These are phyloP conservation scores for Deilephila elpenor DNA, from an alignment of 2,888 invertebrate genomes.

Conservation along the genomic window DNA sequence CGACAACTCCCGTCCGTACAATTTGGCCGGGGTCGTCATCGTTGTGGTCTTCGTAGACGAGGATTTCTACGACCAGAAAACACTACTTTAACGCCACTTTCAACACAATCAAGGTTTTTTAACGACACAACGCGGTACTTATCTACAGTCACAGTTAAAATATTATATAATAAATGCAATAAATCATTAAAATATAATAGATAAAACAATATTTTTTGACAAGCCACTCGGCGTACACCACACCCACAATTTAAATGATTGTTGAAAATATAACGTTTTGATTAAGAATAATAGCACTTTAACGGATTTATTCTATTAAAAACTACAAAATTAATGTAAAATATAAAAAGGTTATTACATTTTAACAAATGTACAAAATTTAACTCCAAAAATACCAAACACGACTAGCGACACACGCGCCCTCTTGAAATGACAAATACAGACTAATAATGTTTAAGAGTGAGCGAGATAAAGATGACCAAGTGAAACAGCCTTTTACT, in stretches of 20 bases:
- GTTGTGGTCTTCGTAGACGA: slow-evolving; percentile 94
- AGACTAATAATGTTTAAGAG: slow-evolving; percentile 62
- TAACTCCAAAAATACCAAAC: slow-evolving; percentile 39
- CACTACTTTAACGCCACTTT: slow-evolving; percentile 48
- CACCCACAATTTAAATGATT: slow-evolving; percentile 70
- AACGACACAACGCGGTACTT: not conserved
- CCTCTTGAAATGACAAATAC: slow-evolving; percentile 66
- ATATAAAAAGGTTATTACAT: slow-evolving; percentile 51
- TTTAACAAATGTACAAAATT: slow-evolving; percentile 42
- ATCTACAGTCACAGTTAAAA: slow-evolving; percentile 36
- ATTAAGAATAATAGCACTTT: not conserved
- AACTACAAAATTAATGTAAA: slow-evolving; percentile 9
- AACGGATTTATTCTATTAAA: slow-evolving; percentile 18
- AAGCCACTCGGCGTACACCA: slow-evolving; percentile 68
- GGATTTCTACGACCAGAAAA: slow-evolving; percentile 89
- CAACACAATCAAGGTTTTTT: slow-evolving; percentile 16
- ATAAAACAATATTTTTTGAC: slow-evolving; percentile 58
- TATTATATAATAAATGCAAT: slow-evolving; percentile 49
- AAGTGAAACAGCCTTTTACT: slow-evolving; percentile 25
- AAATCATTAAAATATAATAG: slow-evolving; percentile 60
- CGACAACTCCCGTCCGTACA: slow-evolving; percentile 95
- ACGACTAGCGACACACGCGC: slow-evolving; percentile 56
- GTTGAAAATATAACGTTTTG: slow-evolving; percentile 39
- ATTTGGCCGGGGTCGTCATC: slow-evolving; percentile 95
- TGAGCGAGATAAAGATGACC: slow-evolving; percentile 51